Evolutionary conservation across 2,797 vertebrate genomes (phyloP), one percentile per base, ranked within the genome.

Genomic region (Bradypus variegatus): DNA sequence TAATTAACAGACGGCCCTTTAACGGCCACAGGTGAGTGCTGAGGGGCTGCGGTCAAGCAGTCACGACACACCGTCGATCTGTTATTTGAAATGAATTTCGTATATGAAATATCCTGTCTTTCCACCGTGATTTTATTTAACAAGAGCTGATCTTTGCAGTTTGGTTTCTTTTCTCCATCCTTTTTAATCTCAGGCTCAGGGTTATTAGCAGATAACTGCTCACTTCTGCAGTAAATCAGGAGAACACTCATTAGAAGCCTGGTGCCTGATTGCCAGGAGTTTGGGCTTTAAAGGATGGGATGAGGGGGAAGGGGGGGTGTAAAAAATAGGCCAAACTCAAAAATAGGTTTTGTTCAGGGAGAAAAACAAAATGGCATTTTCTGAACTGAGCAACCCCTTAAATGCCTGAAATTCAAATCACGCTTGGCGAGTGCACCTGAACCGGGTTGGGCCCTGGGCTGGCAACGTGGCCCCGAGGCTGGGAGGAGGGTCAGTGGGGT

Each of bases 141-240:
- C 86, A 73, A 73, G 95, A 92, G 91, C 91, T 90, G 88, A 88
- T 94, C 89, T 93, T 58, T 73, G 90, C 93, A 73, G 65, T 92
- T 91, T 41, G 88, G 88, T 76, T 94, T 90, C 72, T 92, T 94
- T 86, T 94, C 95, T 90, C 81, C 86, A 72, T 60, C 88, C 90
- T 82, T 86, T 89, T 92, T 90, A 89, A 90, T 93, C 91, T 89
- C 82, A 93, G 89, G 94, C 82, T 80, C 70, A 69, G 67, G 94
- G 90, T 88, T 94, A 91, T 94, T 84, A 94, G 92, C 88, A 90
- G 94, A 89, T 55, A 94, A 91, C 94, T 75, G 95, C 91, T 93
- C 88, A 23, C 91, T 90, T 90, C 94, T 90, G 91, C 86, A n/a
- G 33, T 91, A 93, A 92, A 92, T 94, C 92, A 88, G 86, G 94